Evolutionary conservation across 2,888 invertebrate species (phyloP), one percentile per base, ranked within the genome.

Genomic region (Hecatera dysodea): DNA sequence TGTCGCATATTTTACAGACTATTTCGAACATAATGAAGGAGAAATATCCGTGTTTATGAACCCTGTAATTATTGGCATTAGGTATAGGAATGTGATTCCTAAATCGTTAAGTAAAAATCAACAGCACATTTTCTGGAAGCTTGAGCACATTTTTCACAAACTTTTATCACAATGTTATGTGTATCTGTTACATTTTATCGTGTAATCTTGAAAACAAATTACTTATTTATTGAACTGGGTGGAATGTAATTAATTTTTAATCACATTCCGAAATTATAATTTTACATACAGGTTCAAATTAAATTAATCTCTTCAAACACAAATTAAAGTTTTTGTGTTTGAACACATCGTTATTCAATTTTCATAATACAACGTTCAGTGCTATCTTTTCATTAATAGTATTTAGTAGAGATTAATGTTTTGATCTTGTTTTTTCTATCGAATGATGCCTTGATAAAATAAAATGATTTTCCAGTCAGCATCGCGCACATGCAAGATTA

Each of bases 1-100:
- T 67, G 60, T 72, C 57, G 44, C 48, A 56, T 75, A 66, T 76
- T 75, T 75, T 64, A 77, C 63, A 29, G 19, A 44, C 24, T 39
- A 36, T 68, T 76, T 22, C 33, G 44, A 64, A 63, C 24, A 63
- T 63, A 72, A 81, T 69, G 60, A 71, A 52, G 52, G n/a, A 50
- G 48, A 56, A 67, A 46, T 50, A 55, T 67, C 15, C 9, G 15
- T 64, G 59, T 78, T 72, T 50, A 44, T 36, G 12, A 36, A 53
- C 33, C 24, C 22, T 24, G 22, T 36, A 56, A 68, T 77, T 36
- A 59, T 46, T 27, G 33, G 6, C 33, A 77, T 36, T 52, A 44
- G n/a, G n/a, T n/a, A 60, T 24, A 5, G 11, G 4, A 19, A 29
- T 48, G 50, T 22, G 22, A 22, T 63, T 71, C 7, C 42, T 22